Evolutionary conservation across 2,888 invertebrate genomes (phyloP).

Genomic region (Epinotia brunnichana): DNA sequence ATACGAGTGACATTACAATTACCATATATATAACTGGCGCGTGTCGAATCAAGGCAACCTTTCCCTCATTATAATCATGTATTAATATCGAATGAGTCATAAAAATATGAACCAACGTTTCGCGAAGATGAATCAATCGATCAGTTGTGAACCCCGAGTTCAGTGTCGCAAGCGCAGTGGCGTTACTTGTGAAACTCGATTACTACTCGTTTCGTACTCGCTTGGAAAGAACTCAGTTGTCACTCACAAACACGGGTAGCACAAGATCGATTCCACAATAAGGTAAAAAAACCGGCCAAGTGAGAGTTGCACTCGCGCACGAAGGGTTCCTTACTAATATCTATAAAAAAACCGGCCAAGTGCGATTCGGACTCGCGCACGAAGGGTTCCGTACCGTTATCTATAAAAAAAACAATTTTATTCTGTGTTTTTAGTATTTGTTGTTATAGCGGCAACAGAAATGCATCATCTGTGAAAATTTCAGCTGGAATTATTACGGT

Average conservation of each 20-base stretch:
- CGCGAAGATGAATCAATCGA: conserved; percentile 39
- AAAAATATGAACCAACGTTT: conserved; percentile 36
- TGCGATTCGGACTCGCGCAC: too few relatives aligned
- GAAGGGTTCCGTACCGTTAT: too few relatives aligned
- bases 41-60: background rate
- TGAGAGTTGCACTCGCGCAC: too few relatives aligned
- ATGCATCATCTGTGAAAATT: too few relatives aligned
- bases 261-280: background rate
- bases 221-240: background rate
- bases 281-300: too few relatives aligned
- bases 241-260: background rate
- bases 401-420: too few relatives aligned
- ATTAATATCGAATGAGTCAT: conserved; percentile 16
- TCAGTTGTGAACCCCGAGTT: conserved; percentile 27
- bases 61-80: conserved; percentile 8
- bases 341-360: too few relatives aligned
- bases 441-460: too few relatives aligned
- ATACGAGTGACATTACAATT: too few relatives aligned
- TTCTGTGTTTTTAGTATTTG: too few relatives aligned
- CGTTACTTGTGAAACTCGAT: conserved; percentile 27
- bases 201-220: background rate
- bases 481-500: too few relatives aligned
- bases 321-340: too few relatives aligned
- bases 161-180: conserved; percentile 40
- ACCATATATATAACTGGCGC: background rate